These are phyloP conservation scores for Parthenolecanium corni DNA, from an alignment of 2,888 invertebrate species.

Conservation along the genomic window DNA sequence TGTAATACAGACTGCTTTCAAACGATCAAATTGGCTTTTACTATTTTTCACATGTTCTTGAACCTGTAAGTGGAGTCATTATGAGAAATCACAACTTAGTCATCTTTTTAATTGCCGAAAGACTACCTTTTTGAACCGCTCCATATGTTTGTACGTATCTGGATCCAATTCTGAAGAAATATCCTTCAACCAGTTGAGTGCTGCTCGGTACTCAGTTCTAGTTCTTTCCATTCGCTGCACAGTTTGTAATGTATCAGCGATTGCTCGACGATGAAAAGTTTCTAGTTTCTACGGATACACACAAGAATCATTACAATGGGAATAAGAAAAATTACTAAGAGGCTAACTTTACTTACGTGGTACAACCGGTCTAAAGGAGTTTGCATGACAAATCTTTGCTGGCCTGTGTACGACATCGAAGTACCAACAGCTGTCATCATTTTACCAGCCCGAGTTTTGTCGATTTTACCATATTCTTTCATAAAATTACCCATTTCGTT, in stretches of 20 bases:
- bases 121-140: slow-evolving; percentile 76
- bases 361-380: slow-evolving; percentile 77
- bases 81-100: slow-evolving; percentile 7
- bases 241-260: slow-evolving; percentile 82
- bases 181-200: slow-evolving; percentile 98
- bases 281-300: slow-evolving; percentile 63
- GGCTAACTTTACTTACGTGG: slow-evolving; percentile 46
- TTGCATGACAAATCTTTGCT: slow-evolving; percentile 78
- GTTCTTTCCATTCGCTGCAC: slow-evolving; percentile 90
- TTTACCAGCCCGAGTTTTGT: slow-evolving; percentile 70
- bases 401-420: slow-evolving; percentile 77
- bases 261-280: slow-evolving; percentile 87
- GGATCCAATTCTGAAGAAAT: slow-evolving; percentile 91
- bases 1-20: slow-evolving; percentile 89
- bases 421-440: slow-evolving; percentile 74
- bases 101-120: neutral
- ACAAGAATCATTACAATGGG: too few relatives aligned
- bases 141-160: slow-evolving; percentile 87
- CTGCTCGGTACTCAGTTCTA: slow-evolving; percentile 88
- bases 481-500: slow-evolving; percentile 87
- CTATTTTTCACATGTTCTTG: slow-evolving; percentile 48
- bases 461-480: slow-evolving; percentile 81
- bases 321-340: neutral
- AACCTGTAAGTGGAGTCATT: slow-evolving; percentile 37
- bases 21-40: slow-evolving; percentile 82